These are phyloP conservation scores for Cyclophora punctaria DNA, from an alignment of 2,888 invertebrate species.

Conservation along the genomic window DNA sequence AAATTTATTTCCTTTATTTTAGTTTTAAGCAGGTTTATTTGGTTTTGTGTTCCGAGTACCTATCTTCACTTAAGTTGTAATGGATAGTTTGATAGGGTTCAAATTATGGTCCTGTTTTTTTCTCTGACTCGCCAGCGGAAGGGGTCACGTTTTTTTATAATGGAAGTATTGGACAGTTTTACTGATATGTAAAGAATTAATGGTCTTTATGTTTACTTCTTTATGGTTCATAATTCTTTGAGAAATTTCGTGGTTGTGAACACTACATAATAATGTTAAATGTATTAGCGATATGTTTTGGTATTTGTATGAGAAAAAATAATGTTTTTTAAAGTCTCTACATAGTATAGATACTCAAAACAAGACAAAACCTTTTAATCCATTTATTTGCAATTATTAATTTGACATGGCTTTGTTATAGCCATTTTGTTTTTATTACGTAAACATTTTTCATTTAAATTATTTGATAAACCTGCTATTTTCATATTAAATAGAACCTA, in stretches of 20 bases:
- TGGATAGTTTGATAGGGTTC: constrained; percentile 5
- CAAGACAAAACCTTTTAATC: constrained; percentile 36
- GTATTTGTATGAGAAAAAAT: too few species aligned
- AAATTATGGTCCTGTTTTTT: too few species aligned
- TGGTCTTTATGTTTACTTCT: too few species aligned
- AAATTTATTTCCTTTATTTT: constrained; percentile 72
- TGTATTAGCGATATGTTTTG: too few species aligned
- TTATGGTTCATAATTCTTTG: too few species aligned
- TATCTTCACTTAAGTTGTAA: constrained; percentile 21
- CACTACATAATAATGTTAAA: too few species aligned
- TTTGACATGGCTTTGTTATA: constrained; percentile 60
- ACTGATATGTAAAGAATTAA: too few species aligned
- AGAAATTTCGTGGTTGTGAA: too few species aligned
- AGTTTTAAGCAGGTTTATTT: constrained; percentile 59
- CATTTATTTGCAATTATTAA: constrained; percentile 62
- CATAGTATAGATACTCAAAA: constrained; percentile 26
- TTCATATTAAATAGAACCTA: background rate
- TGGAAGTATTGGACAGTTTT: too few species aligned
- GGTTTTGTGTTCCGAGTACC: constrained; percentile 30
- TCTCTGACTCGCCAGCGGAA: too few species aligned
- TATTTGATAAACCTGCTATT: constrained; percentile 4
- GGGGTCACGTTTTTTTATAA: too few species aligned
- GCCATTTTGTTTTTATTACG: constrained; percentile 31
- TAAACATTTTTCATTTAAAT: constrained; percentile 17
- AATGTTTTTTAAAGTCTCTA: too few species aligned